These are phyloP conservation scores for Drosophila takahashii DNA, from an alignment of 1,140 invertebrate species.

Conservation along the genomic window DNA sequence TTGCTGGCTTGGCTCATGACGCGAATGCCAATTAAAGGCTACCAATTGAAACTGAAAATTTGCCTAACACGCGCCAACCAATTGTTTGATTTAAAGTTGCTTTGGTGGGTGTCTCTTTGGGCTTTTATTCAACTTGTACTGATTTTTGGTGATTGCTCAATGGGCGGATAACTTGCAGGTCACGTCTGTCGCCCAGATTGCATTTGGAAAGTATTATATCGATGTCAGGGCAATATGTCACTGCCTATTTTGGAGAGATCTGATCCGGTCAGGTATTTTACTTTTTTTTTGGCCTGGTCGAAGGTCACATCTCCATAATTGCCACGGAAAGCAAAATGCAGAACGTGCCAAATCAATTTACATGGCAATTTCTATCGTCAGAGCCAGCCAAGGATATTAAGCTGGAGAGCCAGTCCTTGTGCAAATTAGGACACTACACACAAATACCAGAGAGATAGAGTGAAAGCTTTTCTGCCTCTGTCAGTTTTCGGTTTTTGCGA, in stretches of 20 bases:
- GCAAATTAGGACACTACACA: conserved; percentile 44
- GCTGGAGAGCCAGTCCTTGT: conserved; percentile 16
- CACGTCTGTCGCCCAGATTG: conserved; percentile 54
- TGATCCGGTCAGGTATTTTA: conserved; percentile 12
- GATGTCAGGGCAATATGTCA: conserved; percentile 56
- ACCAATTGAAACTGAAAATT: conserved; percentile 59
- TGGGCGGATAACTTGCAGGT: conserved; percentile 54
- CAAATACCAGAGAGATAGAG: conserved; percentile 6
- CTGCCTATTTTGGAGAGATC: conserved; percentile 32
- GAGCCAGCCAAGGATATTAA: conserved; percentile 34
- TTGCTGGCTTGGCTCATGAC: conserved; percentile 21
- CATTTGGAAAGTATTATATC: conserved; percentile 54
- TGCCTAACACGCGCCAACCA: conserved; percentile 59
- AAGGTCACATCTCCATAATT: conserved; percentile 43
- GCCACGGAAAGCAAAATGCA: conserved; percentile 35
- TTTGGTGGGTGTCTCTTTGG: conserved; percentile 21
- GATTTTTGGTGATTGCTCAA: conserved; percentile 56
- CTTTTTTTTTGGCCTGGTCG: conserved; percentile 4
- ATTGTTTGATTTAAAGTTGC: conserved; percentile 63
- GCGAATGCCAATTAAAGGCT: conserved; percentile 69
- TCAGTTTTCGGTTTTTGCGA: conserved; percentile 48
- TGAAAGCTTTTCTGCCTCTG: conserved; percentile 12
- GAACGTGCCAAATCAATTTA: conserved; percentile 70
- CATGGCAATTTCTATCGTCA: conserved; percentile 53
- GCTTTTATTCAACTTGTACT: conserved; percentile 2